Conservation (phyloP, 2,888 invertebrate species). For the Ennomos quercinarius region DNA sequence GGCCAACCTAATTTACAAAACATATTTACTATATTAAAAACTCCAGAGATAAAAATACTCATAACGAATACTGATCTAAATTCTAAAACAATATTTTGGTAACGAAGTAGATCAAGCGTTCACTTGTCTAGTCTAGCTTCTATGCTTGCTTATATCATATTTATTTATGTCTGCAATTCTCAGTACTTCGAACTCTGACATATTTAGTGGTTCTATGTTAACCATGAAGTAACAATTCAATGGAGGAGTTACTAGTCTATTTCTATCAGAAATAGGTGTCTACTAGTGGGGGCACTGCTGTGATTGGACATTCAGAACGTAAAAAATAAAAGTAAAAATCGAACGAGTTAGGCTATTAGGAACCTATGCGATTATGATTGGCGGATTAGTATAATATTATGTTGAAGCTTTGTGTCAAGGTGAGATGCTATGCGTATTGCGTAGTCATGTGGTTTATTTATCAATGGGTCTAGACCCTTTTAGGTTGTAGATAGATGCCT, state of each 20-base stretch:
- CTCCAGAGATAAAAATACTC: slow-evolving; percentile 8
- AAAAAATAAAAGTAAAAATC: no score
- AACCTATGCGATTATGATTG: no score
- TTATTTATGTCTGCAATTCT: slow-evolving; percentile 16
- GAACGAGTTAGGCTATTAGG: no score
- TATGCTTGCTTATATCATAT: slow-evolving; percentile 15
- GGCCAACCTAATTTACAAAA: slow-evolving; percentile 13
- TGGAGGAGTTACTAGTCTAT: no score
- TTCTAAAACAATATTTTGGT: slow-evolving; percentile 13
- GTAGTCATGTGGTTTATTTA: slow-evolving; percentile 13
- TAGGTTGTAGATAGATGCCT: slow-evolving; percentile 9
- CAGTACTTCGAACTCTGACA: slow-evolving; percentile 10
- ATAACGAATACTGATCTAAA: slow-evolving; percentile 15
- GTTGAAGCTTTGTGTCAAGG: no score
- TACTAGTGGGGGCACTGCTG: no score
- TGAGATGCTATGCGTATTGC: no score
- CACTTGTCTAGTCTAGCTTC: slow-evolving; percentile 9
- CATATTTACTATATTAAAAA: slow-evolving; percentile 5
- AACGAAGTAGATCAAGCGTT: slow-evolving; percentile 11
- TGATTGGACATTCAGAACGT: no score
- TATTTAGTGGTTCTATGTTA: neutral
- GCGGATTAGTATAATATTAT: no score
- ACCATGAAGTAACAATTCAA: no score
- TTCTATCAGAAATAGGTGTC: no score
- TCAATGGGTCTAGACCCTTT: slow-evolving; percentile 13